Base-by-base conservation (phyloP, 2,797 vertebrate genomes). In the Neosilurus hyrtlii region DNA sequence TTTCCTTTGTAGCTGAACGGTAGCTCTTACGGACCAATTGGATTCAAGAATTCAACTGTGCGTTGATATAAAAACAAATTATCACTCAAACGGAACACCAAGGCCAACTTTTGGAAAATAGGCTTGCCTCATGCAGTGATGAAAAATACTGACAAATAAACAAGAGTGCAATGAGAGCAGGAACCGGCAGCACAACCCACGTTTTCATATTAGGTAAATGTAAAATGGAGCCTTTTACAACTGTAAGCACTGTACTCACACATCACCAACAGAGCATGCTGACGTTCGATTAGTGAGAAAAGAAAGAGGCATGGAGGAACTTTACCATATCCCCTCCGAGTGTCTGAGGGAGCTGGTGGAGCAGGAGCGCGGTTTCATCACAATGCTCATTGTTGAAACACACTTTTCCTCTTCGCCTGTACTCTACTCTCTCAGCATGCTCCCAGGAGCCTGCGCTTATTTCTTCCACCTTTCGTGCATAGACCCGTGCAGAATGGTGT, bases 301-400 rank as follows among this genome's bases (percentile, higher is more conserved):
- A 16, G 9, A 54, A 67, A 63, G 20, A 65, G 57, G 37, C 63
- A 83, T 16, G 9, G 61, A 62, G 26, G 52, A 90, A 92, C 89
- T 4, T 95, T 96, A 96, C 96, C 96, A 94, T 89, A 91, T 91
- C 86, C 92, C 51, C 2, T 96, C 95, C 10, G 93, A 88, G 67
- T 94, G 95, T 92, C 93, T 93, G 82, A 96, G 92, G 81, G 95
- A 96, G 92, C 95, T 96, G 78, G 96, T 96, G 84, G 96, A 96
- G 82, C 94, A 92, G 22, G 96, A 96, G 89, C 96, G 92, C 63
- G 95, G 95, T 91, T 96, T 96, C 94, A 96, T 92, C 79, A 96
- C 86, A 93, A 96, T 96, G 89, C 95, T 96, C 95, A 96, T 96
- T 88, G 89, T 89, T 85, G 84, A 87, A 88, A 2, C 52, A 15